These are phyloP conservation scores for Arizona elegans DNA, from an alignment of 2,113 vertebrate genomes.

Conservation along the genomic window DNA sequence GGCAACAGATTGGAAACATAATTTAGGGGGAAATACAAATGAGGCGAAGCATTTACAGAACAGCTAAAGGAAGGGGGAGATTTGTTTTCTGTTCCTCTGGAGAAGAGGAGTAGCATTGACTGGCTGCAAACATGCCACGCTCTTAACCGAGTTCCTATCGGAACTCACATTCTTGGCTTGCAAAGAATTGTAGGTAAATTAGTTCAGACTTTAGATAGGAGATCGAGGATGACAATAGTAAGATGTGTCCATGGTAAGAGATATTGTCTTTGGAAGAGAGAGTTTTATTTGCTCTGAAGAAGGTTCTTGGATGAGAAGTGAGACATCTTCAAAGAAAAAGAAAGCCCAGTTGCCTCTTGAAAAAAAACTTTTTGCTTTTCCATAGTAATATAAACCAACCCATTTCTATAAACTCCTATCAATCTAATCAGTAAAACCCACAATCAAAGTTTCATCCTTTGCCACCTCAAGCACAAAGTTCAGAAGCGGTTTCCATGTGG, in stretches of 20 bases:
- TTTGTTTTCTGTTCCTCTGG: neutral
- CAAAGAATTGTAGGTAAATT: neutral
- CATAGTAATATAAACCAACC: no score
- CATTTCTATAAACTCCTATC: no score
- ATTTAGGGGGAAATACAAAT: neutral
- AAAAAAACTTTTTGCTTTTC: no score
- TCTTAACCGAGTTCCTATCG: neutral
- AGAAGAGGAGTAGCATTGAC: neutral
- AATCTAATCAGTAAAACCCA: no score
- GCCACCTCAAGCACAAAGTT: no score
- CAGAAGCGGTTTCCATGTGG: no score
- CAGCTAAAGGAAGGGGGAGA: neutral
- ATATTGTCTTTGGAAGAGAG: neutral
- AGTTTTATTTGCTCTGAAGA: neutral
- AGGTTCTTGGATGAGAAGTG: no score
- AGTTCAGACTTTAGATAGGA: neutral
- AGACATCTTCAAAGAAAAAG: no score
- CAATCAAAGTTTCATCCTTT: no score
- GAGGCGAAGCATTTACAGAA: neutral
- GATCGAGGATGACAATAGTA: neutral
- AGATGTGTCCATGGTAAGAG: neutral
- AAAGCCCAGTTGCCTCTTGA: no score
- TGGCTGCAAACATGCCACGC: neutral
- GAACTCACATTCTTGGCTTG: neutral
- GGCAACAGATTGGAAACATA: neutral